Percentiles rank a stretch among this genome's conserved stretches.
phyloP scores from a whole-genome alignment of 2,888 invertebrate species.

The Coecobrya sp. region DNA sequence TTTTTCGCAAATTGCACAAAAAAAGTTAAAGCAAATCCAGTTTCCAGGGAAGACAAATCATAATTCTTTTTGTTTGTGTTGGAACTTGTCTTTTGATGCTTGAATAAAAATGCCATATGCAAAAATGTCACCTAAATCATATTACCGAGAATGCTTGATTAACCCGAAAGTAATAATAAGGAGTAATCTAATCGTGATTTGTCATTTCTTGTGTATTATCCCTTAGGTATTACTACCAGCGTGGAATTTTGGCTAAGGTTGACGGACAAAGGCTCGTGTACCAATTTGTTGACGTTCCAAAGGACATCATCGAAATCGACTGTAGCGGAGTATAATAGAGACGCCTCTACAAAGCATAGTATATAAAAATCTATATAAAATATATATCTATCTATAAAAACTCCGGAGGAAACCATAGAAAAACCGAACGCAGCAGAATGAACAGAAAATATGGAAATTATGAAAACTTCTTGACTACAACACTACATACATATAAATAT shows the following conservation, averaged over 20 bases:
- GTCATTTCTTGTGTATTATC: conserved; percentile 6
- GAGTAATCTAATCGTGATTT: neutral
- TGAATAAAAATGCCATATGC: neutral
- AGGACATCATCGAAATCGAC: conserved; percentile 99
- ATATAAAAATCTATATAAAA: neutral
- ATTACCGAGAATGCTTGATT: too few relatives aligned
- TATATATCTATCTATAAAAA: neutral
- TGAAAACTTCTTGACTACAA: conserved; percentile 62
- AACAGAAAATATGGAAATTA: conserved; percentile 63
- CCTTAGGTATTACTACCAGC: conserved; percentile 97
- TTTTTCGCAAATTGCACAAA: too few relatives aligned
- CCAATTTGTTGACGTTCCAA: conserved; percentile 99
- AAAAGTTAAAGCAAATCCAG: neutral
- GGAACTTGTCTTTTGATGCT: neutral
- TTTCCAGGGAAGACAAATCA: neutral
- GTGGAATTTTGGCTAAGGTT: conserved; percentile 99
- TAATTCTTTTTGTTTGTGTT: neutral
- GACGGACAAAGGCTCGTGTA: conserved; percentile 99
- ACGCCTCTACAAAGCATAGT: neutral
- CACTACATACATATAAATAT: neutral
- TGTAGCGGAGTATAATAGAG: conserved; percentile 90
- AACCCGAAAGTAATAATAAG: too few relatives aligned
- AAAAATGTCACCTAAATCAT: too few relatives aligned
- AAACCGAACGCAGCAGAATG: conserved; percentile 34
- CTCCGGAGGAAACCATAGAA: conserved; percentile 18